Conservation (phyloP, 2,888 invertebrate species). For the Anodontia alba region DNA sequence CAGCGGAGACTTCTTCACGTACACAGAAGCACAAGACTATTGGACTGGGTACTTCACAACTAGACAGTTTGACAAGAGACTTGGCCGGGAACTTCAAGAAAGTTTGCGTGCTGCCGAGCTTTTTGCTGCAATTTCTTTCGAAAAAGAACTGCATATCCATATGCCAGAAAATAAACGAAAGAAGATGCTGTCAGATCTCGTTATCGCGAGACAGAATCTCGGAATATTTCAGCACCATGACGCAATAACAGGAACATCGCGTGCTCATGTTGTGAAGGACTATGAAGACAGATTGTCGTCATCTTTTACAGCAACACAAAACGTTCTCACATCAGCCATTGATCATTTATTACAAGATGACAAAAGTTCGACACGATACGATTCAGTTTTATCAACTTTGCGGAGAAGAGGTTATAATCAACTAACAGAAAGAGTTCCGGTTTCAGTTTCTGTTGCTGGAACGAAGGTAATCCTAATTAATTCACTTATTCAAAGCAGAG, state of each 20-base stretch:
- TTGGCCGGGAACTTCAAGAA: constrained; percentile 86
- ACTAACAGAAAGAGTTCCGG: constrained; percentile 35
- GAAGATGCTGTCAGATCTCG: constrained; percentile 44
- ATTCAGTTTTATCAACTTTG: not conserved
- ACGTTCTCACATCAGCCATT: constrained; percentile 32
- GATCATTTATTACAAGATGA: constrained; percentile 24
- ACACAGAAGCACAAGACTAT: constrained; percentile 93
- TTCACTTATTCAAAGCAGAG: constrained; percentile 43
- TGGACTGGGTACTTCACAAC: constrained; percentile 99
- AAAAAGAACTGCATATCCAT: constrained; percentile 25
- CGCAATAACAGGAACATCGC: constrained; percentile 98
- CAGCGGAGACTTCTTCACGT: constrained; percentile 97
- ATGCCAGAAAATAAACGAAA: constrained; percentile 10
- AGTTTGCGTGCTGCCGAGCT: constrained; percentile 77
- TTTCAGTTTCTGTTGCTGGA: constrained; percentile 21
- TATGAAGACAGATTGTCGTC: constrained; percentile 86
- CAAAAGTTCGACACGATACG: not conserved
- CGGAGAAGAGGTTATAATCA: constrained; percentile 8
- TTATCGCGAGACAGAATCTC: constrained; percentile 90
- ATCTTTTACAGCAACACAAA: constrained; percentile 41
- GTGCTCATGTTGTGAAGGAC: constrained; percentile 96
- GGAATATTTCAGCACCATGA: constrained; percentile 98
- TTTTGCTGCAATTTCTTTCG: constrained; percentile 62
- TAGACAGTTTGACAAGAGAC: constrained; percentile 88
- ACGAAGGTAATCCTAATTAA: constrained; percentile 49